Evolutionary conservation across 2,797 vertebrate species (phyloP), one percentile per base, ranked within the genome.

Genomic region (Bryconaethiops microstoma): DNA sequence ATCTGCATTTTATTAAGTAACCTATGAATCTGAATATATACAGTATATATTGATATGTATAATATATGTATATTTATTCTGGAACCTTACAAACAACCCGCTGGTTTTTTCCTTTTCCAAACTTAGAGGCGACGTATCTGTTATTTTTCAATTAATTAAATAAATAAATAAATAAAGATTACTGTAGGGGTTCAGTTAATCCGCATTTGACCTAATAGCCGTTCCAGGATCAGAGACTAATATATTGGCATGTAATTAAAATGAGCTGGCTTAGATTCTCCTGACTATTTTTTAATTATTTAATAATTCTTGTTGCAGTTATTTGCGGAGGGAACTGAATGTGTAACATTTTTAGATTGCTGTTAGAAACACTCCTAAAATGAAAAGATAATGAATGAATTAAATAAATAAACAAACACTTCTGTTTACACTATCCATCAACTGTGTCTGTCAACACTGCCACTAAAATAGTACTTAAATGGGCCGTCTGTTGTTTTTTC

Each of bases 61-160:
- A 85, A 84, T 81, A 86, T 88, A 60, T 23, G 81, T 87, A 85
- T 84, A 93, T 92, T 92, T 94, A 94, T 94, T 92, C 91, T 82
- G 67, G 78, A 86, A 78, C 4, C 48, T 81, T 80, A 50, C 29
- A 45, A 48, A 65, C 35, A 40, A 57, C 45, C 50, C 74, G 0
- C 21, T 67, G 19, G 81, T 83, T 81, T 64, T 59, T 29, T 29
- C 29, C 3, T 29, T 29, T 29, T 3, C 29, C 75, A 69, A 74
- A 72, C 21, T 72, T 69, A 68, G 21, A 81, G 39, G 40, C 48
- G 59, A 45, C 59, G 29, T 50, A 57, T 62, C 74, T 78, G 10
- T 78, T 59, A 8, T 52, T 57, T 72, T 65, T 42, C 52, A 6
- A 42, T 29, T 29, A 29, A 29, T 29, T 29, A 29, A 29, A 1